These are phyloP conservation scores for Avahi laniger DNA, from an alignment of 2,797 vertebrate genomes.

Conservation along the genomic window DNA sequence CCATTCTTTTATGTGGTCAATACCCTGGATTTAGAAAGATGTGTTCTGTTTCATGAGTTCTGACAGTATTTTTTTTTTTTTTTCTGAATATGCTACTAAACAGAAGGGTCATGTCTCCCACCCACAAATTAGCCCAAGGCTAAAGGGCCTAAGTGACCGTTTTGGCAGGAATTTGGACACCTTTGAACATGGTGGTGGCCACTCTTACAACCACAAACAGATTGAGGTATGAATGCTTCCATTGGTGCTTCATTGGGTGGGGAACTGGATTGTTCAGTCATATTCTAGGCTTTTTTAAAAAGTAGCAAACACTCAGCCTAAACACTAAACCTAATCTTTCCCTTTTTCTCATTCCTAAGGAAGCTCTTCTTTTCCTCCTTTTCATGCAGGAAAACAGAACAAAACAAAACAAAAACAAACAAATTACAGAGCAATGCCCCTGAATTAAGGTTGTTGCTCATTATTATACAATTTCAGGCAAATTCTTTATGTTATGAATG, in stretches of 20 bases:
- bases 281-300: conserved; percentile 17
- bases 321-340: not conserved
- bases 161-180: conserved; percentile 82
- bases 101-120: conserved; percentile 81
- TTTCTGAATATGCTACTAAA: conserved; percentile 79
- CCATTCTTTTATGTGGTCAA: conserved; percentile 59
- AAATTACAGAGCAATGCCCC: not conserved
- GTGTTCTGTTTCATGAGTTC: conserved; percentile 73
- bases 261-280: conserved; percentile 68
- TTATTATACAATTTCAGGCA: not conserved
- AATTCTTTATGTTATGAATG: not conserved
- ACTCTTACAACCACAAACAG: conserved; percentile 82
- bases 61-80: conserved; percentile 78
- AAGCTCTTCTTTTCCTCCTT: conserved; percentile 29
- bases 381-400: not conserved
- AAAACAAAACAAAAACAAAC: not conserved
- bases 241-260: conserved; percentile 77
- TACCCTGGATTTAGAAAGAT: conserved; percentile 67
- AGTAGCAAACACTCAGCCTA: conserved; percentile 23
- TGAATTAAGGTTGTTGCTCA: not conserved
- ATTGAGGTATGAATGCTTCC: conserved; percentile 81
- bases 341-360: conserved; percentile 16
- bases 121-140: conserved; percentile 82
- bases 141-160: conserved; percentile 81
- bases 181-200: conserved; percentile 82